A percentile compares a stretch with the other conserved stretches of the same genome.
Conservation (phyloP, 2,797 vertebrate genomes). For the Melanotaenia nigrans region DNA sequence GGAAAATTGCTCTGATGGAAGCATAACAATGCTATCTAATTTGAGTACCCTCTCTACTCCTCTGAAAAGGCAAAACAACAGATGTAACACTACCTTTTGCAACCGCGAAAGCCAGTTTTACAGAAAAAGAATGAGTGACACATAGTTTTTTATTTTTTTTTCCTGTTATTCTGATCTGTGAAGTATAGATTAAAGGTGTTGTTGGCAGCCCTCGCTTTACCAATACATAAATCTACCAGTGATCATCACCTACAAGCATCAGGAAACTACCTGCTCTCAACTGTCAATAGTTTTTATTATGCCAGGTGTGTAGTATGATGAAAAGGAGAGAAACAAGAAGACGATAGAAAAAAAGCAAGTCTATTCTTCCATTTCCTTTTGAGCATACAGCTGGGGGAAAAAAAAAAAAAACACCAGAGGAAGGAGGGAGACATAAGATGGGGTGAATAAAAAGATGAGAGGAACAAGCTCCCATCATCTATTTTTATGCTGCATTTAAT, state of each 20-base stretch:
- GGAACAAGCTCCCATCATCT: slow-evolving; percentile 87
- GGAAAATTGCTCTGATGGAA: slow-evolving; percentile 87
- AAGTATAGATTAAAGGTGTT: slow-evolving; percentile 28
- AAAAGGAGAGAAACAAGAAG: slow-evolving; percentile 9
- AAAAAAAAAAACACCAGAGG: slow-evolving; percentile 27
- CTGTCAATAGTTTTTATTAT: slow-evolving; percentile 20
- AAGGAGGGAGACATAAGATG: slow-evolving; percentile 49
- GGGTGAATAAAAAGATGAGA: slow-evolving; percentile 73
- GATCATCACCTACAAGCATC: slow-evolving; percentile 31
- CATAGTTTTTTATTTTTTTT: neutral
- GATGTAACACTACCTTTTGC: slow-evolving; percentile 59
- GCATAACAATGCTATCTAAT: slow-evolving; percentile 87
- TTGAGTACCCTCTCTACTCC: slow-evolving; percentile 78
- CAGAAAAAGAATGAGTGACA: slow-evolving; percentile 27
- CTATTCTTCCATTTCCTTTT: slow-evolving; percentile 51
- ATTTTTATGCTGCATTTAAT: slow-evolving; percentile 87
- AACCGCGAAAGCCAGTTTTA: slow-evolving; percentile 24
- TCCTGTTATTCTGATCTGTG: slow-evolving; percentile 11
- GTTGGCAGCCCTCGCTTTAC: slow-evolving; percentile 14
- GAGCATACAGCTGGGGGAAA: slow-evolving; percentile 42
- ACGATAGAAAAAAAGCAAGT: slow-evolving; percentile 8
- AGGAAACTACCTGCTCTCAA: slow-evolving; percentile 36
- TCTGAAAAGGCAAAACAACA: slow-evolving; percentile 65
- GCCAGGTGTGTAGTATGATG: slow-evolving; percentile 20
- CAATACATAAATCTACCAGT: slow-evolving; percentile 10